phyloP scores from a whole-genome alignment of 2,888 invertebrate genomes.

The Andricus quercusramuli region DNA sequence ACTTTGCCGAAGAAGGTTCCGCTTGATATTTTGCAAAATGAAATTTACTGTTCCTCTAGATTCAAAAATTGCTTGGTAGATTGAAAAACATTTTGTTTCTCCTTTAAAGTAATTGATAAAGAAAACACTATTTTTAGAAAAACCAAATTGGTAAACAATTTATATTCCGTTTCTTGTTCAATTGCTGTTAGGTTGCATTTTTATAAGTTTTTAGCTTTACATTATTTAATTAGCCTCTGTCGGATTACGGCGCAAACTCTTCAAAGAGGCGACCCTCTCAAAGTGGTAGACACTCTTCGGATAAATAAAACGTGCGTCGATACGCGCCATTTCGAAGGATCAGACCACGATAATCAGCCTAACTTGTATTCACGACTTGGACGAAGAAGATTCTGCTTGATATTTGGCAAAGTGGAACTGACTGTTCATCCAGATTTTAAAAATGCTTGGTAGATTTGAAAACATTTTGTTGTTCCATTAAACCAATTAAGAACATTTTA shows the following conservation, averaged over 20 bases:
- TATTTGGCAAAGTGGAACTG: constrained; percentile 28
- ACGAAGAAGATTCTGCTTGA: background rate
- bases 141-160: too few relatives aligned
- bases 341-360: constrained; percentile 23
- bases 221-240: constrained; percentile 60
- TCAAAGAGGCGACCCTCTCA: constrained; percentile 37
- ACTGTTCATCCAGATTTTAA: background rate
- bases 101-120: background rate
- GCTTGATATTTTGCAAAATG: constrained; percentile 30
- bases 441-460: background rate
- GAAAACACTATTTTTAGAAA: too few relatives aligned
- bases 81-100: background rate
- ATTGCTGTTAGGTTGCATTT: too few relatives aligned
- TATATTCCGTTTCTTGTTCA: too few relatives aligned
- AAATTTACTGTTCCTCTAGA: background rate
- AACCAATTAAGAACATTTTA: too few relatives aligned
- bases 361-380: background rate
- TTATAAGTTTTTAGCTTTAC: too few relatives aligned
- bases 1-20: background rate
- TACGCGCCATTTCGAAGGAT: constrained; percentile 32
- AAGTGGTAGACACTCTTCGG: constrained; percentile 15
- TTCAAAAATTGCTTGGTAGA: background rate
- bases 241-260: constrained; percentile 51
- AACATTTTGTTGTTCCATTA: background rate
- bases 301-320: constrained; percentile 25